phyloP scores from a whole-genome alignment of 2,797 vertebrate genomes.

The Phyllotis vaccarum region DNA sequence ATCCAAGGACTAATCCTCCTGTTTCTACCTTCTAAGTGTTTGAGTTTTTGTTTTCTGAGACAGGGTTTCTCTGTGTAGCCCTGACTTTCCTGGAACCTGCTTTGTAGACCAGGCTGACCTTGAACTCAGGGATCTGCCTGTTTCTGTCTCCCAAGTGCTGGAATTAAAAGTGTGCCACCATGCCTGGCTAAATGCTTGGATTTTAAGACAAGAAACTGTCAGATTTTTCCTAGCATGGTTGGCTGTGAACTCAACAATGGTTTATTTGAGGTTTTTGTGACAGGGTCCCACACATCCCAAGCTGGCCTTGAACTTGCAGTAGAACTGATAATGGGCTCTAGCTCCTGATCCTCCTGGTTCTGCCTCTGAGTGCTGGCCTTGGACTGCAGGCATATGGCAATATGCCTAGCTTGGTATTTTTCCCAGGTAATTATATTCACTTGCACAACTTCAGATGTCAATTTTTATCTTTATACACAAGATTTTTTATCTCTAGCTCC shows the following conservation, averaged over 20 bases:
- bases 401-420: not conserved
- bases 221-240: not conserved
- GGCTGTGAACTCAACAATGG: not conserved
- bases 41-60: not conserved
- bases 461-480: not conserved
- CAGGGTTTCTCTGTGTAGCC: not conserved
- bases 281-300: not conserved
- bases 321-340: not conserved
- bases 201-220: not conserved
- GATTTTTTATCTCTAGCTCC: not conserved
- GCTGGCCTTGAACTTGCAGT: not conserved
- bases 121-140: not conserved
- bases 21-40: no score
- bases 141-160: not conserved
- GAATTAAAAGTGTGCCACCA: not conserved
- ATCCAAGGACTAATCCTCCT: not conserved
- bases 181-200: not conserved
- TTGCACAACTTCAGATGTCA: not conserved
- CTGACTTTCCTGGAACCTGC: not conserved
- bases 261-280: not conserved
- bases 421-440: not conserved
- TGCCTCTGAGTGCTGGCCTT: not conserved
- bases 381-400: not conserved
- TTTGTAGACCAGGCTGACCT: not conserved
- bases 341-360: not conserved